A percentile compares a stretch with the other conserved stretches of the same genome.
Conservation (phyloP, 2,888 invertebrate species). For the Dinocampus coccinellae region DNA sequence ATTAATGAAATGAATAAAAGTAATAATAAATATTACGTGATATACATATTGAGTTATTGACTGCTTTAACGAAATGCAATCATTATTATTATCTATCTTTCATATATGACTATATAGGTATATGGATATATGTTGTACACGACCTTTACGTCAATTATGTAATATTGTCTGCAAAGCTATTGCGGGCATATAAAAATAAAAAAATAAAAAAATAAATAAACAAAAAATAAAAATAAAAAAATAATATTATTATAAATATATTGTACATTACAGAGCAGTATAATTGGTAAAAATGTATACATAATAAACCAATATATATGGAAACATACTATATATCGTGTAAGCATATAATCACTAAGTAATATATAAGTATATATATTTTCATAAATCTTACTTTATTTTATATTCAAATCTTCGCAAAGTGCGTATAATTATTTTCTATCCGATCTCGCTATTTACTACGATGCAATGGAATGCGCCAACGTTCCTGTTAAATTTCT, state of each 20-base stretch:
- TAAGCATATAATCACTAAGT: no score
- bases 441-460: slow-evolving; percentile 40
- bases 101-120: neutral
- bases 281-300: no score
- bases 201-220: slow-evolving; percentile 1
- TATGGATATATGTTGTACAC: no score
- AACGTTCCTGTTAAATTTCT: slow-evolving; percentile 43
- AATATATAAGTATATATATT: no score
- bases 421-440: slow-evolving; percentile 38
- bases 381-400: no score
- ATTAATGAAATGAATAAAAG: no score
- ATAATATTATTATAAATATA: neutral
- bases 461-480: slow-evolving; percentile 41
- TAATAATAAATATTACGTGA: no score
- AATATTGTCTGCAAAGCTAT: slow-evolving; percentile 25
- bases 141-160: slow-evolving; percentile 48
- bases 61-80: neutral
- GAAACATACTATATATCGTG: no score
- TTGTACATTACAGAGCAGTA: no score
- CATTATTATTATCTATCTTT: neutral
- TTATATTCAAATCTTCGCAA: neutral
- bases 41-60: slow-evolving; percentile 4
- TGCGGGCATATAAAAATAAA: slow-evolving; percentile 1
- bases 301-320: no score
- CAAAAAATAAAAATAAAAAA: neutral